Conservation (phyloP, 2,888 invertebrate genomes). For the Augochlorella aurata region DNA sequence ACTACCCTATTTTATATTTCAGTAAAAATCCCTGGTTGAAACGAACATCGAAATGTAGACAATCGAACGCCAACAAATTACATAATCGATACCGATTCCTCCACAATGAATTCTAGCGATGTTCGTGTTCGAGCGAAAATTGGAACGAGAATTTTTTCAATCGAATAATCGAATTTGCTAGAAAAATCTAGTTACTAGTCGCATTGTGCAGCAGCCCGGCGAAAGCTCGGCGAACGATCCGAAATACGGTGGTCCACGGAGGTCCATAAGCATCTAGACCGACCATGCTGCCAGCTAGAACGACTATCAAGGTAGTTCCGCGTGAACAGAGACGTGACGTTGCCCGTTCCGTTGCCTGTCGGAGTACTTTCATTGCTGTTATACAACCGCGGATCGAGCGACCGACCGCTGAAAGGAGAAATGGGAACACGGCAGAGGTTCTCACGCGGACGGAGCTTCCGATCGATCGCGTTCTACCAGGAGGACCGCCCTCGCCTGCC, state of each 20-base stretch:
- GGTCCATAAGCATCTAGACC: conserved; percentile 26
- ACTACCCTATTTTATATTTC: no score
- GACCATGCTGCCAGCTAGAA: conserved; percentile 32
- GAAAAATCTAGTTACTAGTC: background rate
- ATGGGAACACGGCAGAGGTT: conserved; percentile 76
- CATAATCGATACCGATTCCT: no score
- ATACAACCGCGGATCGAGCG: conserved; percentile 77
- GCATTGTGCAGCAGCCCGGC: background rate
- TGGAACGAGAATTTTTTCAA: no score
- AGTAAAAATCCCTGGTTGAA: no score
- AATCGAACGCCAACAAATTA: no score
- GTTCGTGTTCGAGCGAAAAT: no score
- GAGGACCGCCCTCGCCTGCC: conserved; percentile 15
- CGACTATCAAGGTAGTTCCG: conserved; percentile 45
- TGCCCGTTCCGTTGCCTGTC: conserved; percentile 68
- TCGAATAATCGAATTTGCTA: background rate
- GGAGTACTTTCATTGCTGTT: conserved; percentile 79
- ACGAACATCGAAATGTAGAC: no score
- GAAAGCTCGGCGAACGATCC: background rate
- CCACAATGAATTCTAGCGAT: no score
- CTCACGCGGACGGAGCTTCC: conserved; percentile 59
- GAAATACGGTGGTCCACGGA: conserved; percentile 7
- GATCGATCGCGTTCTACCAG: conserved; percentile 38
- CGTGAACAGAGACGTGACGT: conserved; percentile 63
- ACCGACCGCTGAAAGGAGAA: conserved; percentile 75